Percentiles rank a stretch among this genome's conserved stretches.
Evolutionary conservation across 2,888 invertebrate genomes (phyloP).

Genomic region (Alsophila aescularia): DNA sequence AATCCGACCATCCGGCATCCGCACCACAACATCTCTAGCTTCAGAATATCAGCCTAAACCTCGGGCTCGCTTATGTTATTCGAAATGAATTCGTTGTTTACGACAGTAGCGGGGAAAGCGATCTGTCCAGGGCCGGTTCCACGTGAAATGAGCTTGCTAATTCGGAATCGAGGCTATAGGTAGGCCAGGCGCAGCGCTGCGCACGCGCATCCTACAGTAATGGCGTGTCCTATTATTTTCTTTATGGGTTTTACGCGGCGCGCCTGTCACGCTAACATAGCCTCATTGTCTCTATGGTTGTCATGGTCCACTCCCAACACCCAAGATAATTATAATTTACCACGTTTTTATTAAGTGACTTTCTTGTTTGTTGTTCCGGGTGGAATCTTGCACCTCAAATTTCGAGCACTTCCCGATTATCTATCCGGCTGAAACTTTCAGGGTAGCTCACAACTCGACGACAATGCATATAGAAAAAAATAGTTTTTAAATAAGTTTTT

Average conservation of each 20-base stretch:
- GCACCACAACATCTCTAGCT: background rate
- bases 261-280: no score
- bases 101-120: conserved; percentile 67
- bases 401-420: no score
- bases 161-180: background rate
- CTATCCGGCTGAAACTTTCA: no score
- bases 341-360: no score
- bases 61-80: conserved; percentile 56
- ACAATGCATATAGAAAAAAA: no score
- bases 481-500: no score
- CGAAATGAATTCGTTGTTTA: conserved; percentile 72
- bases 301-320: no score
- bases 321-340: no score
- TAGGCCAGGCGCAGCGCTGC: background rate
- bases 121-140: conserved; percentile 1
- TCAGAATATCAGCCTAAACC: conserved; percentile 19
- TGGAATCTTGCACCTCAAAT: no score
- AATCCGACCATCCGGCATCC: background rate
- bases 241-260: background rate
- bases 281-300: no score
- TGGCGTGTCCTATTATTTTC: background rate
- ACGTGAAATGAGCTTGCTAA: conserved; percentile 6
- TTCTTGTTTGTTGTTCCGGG: no score
- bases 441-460: no score
- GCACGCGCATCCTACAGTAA: background rate